Evolutionary conservation across 2,888 invertebrate genomes (phyloP).

Genomic region (Criorhina ranunculi): DNA sequence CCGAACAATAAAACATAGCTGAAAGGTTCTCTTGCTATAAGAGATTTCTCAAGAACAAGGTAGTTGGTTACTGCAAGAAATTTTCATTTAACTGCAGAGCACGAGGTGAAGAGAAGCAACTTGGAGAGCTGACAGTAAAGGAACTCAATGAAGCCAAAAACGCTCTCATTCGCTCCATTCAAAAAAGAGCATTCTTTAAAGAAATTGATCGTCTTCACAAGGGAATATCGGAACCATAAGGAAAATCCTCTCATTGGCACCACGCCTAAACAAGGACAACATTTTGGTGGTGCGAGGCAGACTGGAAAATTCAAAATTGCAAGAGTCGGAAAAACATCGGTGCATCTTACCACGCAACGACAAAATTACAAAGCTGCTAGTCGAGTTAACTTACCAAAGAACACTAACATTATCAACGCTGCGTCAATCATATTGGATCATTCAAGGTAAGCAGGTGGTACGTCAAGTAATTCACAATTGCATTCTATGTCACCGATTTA

Average conservation of each 20-base stretch:
- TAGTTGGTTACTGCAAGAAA: neutral
- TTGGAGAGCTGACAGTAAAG: neutral
- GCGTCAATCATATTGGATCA: neutral
- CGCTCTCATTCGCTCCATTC: neutral
- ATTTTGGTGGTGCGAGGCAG: neutral
- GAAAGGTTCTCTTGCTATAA: neutral
- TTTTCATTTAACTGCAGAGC: neutral
- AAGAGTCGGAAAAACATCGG: neutral
- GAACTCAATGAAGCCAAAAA: neutral
- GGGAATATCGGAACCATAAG: too few species aligned
- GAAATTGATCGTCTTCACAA: too few species aligned
- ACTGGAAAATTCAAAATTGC: too few species aligned
- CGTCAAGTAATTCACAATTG: neutral
- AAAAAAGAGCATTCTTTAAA: too few species aligned
- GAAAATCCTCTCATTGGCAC: too few species aligned
- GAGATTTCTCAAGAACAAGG: neutral
- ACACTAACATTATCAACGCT: neutral
- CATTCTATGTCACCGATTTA: constrained; percentile 14
- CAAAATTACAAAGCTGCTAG: neutral
- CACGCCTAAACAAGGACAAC: neutral
- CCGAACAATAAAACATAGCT: neutral
- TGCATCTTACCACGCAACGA: neutral
- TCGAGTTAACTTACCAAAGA: neutral
- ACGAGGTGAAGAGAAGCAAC: neutral
- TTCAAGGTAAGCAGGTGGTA: constrained; percentile 4